phyloP scores from a whole-genome alignment of 1,140 invertebrate genomes.

The Eriosoma lanigerum region DNA sequence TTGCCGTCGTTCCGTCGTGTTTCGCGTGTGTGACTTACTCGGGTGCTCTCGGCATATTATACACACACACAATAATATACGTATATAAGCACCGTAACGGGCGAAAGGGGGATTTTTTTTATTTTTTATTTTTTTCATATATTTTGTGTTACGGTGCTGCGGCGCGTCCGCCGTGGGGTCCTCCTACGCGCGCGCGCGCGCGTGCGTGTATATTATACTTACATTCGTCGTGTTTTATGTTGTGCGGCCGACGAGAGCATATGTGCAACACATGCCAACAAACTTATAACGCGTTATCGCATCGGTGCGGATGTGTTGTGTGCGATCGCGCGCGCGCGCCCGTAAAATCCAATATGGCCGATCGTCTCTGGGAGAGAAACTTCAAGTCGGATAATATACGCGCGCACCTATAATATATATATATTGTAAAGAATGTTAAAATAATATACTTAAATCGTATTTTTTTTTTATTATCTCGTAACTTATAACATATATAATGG shows the following conservation, averaged over 20 bases:
- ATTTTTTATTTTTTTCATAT: no score
- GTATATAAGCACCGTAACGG: background rate
- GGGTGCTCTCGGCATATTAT: no score
- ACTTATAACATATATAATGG: no score
- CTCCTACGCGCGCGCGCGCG: background rate
- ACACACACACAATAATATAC: background rate
- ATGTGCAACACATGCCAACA: conserved; percentile 40
- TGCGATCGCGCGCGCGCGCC: background rate
- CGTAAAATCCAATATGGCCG: conserved; percentile 41
- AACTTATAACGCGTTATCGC: conserved; percentile 29
- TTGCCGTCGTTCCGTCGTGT: background rate
- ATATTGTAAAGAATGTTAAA: no score
- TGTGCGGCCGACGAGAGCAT: background rate
- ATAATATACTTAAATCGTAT: no score
- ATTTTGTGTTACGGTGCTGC: conserved; percentile 4
- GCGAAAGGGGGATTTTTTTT: conserved; percentile 17
- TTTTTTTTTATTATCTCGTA: no score
- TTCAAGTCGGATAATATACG: background rate
- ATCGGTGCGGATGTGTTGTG: conserved; percentile 21
- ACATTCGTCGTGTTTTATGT: background rate
- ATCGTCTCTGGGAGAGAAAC: background rate
- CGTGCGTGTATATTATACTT: background rate
- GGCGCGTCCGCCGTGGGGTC: conserved; percentile 18
- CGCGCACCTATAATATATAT: no score
- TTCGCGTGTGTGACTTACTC: background rate